Percentiles rank a stretch among this genome's conserved stretches.
phyloP scores from a whole-genome alignment of 2,888 invertebrate species.

The Caenorhabditis angaria region DNA sequence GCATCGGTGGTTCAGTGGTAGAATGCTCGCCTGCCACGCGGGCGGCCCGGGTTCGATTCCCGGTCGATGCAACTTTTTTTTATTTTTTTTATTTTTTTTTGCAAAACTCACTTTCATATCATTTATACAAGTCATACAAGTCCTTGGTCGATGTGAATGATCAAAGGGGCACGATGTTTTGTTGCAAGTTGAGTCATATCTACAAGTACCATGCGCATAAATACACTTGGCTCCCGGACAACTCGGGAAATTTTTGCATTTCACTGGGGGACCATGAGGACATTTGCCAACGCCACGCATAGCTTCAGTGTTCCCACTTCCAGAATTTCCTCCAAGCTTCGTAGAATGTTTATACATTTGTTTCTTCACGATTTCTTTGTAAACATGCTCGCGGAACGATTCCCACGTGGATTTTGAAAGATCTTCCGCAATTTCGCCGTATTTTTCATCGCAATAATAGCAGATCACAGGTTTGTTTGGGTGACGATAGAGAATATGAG shows the following conservation, averaged over 20 bases:
- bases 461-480: conserved; percentile 25
- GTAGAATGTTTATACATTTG: conserved; percentile 29
- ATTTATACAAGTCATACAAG: conserved; percentile 50
- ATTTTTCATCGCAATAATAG: conserved; percentile 29
- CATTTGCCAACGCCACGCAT: conserved; percentile 49
- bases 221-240: conserved; percentile 52
- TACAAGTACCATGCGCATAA: conserved; percentile 47
- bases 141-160: conserved; percentile 42
- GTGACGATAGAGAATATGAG: conserved; percentile 27
- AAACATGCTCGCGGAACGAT: conserved; percentile 26
- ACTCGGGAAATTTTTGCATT: conserved; percentile 53
- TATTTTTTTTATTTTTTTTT: background rate
- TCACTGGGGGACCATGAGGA: conserved; percentile 49
- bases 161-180: conserved; percentile 49
- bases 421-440: conserved; percentile 22
- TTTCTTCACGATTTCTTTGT: conserved; percentile 38
- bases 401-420: conserved; percentile 23
- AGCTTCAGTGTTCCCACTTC: background rate
- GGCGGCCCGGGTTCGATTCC: no score
- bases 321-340: background rate
- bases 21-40: no score
- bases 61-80: no score
- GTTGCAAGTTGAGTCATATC: conserved; percentile 34
- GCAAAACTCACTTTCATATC: conserved; percentile 33
- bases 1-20: no score